phyloP scores from a whole-genome alignment of 2,888 invertebrate genomes.

The Trichacis sp. region DNA sequence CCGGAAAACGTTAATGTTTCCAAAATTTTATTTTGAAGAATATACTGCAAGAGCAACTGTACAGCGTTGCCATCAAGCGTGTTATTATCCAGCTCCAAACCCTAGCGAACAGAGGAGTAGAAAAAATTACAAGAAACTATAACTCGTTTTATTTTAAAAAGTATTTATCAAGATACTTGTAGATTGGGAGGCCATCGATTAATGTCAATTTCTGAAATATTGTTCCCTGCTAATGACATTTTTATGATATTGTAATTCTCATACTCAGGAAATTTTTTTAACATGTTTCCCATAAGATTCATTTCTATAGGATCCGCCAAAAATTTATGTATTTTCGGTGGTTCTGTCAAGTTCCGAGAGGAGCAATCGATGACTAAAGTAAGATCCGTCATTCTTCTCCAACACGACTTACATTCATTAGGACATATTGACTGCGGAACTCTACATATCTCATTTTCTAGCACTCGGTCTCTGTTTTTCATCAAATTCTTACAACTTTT shows the following conservation, averaged over 20 bases:
- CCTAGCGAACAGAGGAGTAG: no score
- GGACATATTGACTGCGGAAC: no score
- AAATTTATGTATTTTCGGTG: conserved; percentile 69
- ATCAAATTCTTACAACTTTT: no score
- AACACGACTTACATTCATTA: conserved; percentile 70
- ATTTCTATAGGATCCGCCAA: conserved; percentile 66
- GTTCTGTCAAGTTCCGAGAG: conserved; percentile 65
- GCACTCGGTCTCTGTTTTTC: no score
- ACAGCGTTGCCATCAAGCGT: no score
- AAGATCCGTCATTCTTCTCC: conserved; percentile 67
- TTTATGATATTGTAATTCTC: no score
- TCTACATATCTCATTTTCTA: no score
- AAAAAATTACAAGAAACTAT: no score
- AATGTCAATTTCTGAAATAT: conserved; percentile 63
- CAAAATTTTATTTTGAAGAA: conserved; percentile 68
- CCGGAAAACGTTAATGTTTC: conserved; percentile 71
- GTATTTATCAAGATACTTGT: no score
- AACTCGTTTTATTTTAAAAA: no score
- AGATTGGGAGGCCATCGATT: conserved; percentile 72
- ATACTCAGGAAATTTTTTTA: conserved; percentile 70
- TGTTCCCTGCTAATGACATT: conserved; percentile 72
- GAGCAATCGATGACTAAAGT: conserved; percentile 73
- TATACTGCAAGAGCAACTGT: conserved; percentile 72
- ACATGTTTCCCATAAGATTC: conserved; percentile 67
- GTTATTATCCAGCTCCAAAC: no score